These are phyloP conservation scores for Daktulosphaira vitifoliae DNA, from an alignment of 1,140 invertebrate species.

Conservation along the genomic window DNA sequence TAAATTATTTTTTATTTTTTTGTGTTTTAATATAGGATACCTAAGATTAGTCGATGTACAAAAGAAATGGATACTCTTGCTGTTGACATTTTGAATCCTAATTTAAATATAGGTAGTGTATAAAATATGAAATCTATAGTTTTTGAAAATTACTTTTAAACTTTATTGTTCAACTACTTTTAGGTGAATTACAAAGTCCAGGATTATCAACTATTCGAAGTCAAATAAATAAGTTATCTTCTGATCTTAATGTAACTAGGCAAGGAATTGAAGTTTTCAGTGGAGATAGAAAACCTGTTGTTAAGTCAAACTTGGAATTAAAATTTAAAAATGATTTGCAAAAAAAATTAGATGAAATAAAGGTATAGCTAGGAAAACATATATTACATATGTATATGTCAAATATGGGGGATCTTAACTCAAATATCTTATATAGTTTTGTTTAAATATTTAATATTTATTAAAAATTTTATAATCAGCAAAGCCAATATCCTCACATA, in stretches of 20 bases:
- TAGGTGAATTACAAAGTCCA: slow-evolving; percentile 19
- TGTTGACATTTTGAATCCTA: slow-evolving; percentile 11
- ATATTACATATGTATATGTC: too few relatives aligned
- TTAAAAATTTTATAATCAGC: too few relatives aligned
- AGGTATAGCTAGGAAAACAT: slow-evolving; percentile 3
- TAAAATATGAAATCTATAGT: too few relatives aligned
- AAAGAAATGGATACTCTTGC: slow-evolving; percentile 16
- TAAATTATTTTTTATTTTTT: too few relatives aligned
- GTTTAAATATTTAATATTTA: too few relatives aligned
- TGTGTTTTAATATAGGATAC: slow-evolving; percentile 2
- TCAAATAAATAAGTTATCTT: slow-evolving; percentile 21
- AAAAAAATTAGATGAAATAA: slow-evolving; percentile 11
- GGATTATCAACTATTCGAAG: slow-evolving; percentile 11
- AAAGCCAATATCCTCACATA: too few relatives aligned
- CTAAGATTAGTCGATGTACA: slow-evolving; percentile 12
- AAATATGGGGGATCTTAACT: too few relatives aligned
- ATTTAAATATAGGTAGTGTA: not conserved
- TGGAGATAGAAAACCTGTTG: slow-evolving; percentile 10
- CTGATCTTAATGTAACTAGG: slow-evolving; percentile 11
- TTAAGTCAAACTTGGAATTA: slow-evolving; percentile 1
- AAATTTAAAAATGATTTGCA: not conserved
- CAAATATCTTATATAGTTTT: too few relatives aligned
- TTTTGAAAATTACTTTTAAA: too few relatives aligned
- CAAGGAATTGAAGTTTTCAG: slow-evolving; percentile 27
- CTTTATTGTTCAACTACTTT: not conserved